Conservation (phyloP, 2,888 invertebrate species). For the Ectemnius continuus region DNA sequence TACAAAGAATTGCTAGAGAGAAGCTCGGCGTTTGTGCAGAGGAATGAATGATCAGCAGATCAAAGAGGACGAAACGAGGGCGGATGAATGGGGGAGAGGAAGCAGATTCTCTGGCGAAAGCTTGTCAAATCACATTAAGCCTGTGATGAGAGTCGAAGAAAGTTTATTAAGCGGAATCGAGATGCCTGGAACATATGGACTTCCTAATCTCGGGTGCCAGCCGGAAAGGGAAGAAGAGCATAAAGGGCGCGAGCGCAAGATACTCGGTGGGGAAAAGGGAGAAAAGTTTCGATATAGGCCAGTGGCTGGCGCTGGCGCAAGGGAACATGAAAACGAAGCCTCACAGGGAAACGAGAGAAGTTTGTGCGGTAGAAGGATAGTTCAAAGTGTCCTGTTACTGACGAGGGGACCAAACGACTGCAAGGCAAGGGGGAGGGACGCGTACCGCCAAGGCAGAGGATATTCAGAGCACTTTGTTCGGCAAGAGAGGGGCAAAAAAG, state of each 20-base stretch:
- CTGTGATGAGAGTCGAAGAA: too few relatives aligned
- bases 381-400: constrained; percentile 2
- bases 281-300: background rate
- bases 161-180: too few relatives aligned
- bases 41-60: too few relatives aligned
- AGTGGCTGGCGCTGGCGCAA: background rate
- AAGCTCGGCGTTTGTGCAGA: too few relatives aligned
- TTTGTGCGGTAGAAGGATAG: background rate
- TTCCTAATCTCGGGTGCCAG: too few relatives aligned
- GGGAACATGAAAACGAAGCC: too few relatives aligned
- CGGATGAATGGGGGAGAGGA: too few relatives aligned
- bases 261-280: background rate
- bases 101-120: too few relatives aligned
- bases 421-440: background rate
- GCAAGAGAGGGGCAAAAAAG: background rate
- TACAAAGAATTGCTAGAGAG: too few relatives aligned
- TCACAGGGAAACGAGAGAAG: background rate
- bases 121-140: too few relatives aligned
- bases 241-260: background rate
- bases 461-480: background rate
- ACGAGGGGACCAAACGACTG: background rate
- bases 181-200: too few relatives aligned
- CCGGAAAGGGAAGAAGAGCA: background rate
- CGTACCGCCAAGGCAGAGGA: background rate
- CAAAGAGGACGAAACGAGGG: too few relatives aligned